These are phyloP conservation scores for Poicephalus meyeri DNA, from an alignment of 2,113 vertebrate species.

Conservation along the genomic window DNA sequence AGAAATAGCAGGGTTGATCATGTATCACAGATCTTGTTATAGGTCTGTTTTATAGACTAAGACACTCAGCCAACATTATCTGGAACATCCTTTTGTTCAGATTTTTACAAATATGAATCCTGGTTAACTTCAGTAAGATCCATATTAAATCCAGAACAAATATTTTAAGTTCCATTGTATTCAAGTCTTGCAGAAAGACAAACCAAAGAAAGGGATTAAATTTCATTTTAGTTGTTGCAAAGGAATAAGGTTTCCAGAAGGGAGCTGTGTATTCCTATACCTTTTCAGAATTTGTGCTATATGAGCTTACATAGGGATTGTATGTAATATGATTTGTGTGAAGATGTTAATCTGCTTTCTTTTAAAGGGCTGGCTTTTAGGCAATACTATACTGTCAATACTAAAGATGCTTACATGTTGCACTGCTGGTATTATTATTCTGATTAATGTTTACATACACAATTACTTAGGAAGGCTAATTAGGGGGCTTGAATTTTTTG, in stretches of 20 bases:
- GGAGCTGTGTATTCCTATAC: background rate
- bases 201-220: background rate
- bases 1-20: background rate
- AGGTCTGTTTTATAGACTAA: background rate
- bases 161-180: background rate
- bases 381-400: background rate
- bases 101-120: background rate
- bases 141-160: background rate
- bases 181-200: background rate
- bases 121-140: background rate
- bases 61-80: background rate
- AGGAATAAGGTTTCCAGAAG: background rate
- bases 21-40: background rate
- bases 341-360: background rate
- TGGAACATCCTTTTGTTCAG: accelerated
- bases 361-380: background rate
- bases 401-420: background rate
- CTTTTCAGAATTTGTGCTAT: background rate
- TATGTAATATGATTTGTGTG: background rate
- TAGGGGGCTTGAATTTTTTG: background rate
- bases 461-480: background rate
- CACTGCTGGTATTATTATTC: background rate
- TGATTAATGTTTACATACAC: background rate
- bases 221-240: background rate
- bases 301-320: background rate